These are phyloP conservation scores for Heliangelus exortis DNA, from an alignment of 2,797 vertebrate genomes.

Conservation along the genomic window DNA sequence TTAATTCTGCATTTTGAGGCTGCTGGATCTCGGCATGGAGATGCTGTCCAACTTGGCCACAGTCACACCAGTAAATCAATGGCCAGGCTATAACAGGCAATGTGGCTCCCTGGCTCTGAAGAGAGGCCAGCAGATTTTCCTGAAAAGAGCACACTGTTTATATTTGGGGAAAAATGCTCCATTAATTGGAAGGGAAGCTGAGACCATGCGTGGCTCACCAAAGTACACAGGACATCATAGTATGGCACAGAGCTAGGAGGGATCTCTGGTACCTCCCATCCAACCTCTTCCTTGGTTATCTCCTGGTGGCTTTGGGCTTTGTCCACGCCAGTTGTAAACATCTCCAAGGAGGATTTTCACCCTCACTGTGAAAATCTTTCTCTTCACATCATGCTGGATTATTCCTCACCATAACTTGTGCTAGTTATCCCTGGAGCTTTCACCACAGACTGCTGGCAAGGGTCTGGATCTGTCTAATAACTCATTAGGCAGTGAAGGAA, in stretches of 20 bases:
- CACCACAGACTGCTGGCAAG: not conserved
- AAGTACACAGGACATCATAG: not conserved
- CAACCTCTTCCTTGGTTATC: not conserved
- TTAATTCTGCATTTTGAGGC: slow-evolving; percentile 40
- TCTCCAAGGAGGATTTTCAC: slow-evolving; percentile 66
- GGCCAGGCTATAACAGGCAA: not conserved
- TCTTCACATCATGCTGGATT: not conserved
- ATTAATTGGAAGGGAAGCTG: not conserved
- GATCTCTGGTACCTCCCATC: not conserved
- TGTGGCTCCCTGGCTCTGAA: slow-evolving; percentile 55
- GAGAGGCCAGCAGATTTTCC: slow-evolving; percentile 58
- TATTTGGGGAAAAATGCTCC: slow-evolving; percentile 17
- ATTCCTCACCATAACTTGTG: not conserved
- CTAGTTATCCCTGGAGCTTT: not conserved
- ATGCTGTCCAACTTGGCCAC: slow-evolving; percentile 51
- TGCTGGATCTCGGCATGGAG: slow-evolving; percentile 7
- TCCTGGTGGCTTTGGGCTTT: slow-evolving; percentile 39
- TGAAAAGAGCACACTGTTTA: slow-evolving; percentile 69
- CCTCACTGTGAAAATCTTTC: slow-evolving; percentile 7
- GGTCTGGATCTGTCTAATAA: not conserved
- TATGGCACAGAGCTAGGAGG: slow-evolving; percentile 6
- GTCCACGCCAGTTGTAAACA: slow-evolving; percentile 10
- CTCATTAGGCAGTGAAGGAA: not conserved
- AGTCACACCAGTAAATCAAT: slow-evolving; percentile 63
- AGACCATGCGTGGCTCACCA: not conserved